Percentiles rank a stretch among this genome's conserved stretches.
phyloP scores from a whole-genome alignment of 2,113 vertebrate species.

The Sula dactylatra region DNA sequence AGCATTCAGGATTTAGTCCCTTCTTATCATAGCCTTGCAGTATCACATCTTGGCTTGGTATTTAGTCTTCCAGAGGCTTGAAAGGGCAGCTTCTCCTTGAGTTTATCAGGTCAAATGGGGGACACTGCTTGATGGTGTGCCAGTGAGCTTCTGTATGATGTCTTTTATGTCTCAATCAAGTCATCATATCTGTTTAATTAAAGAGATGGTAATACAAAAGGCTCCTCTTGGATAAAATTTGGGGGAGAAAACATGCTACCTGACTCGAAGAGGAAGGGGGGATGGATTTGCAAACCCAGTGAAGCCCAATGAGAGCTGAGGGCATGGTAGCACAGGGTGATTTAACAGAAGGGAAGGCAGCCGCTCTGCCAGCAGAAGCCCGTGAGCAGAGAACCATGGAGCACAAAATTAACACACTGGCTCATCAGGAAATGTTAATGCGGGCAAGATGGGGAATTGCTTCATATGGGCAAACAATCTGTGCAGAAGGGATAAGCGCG shows the following conservation, averaged over 20 bases:
- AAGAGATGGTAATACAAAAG: constrained; percentile 30
- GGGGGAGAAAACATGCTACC: background rate
- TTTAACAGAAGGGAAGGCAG: constrained; percentile 76
- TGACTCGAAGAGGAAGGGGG: background rate
- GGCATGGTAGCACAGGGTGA: background rate
- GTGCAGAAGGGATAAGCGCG: background rate
- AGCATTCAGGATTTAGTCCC: constrained; percentile 9
- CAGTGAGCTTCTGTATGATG: constrained; percentile 17
- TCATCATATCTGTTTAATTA: constrained; percentile 31
- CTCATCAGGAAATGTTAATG: constrained; percentile 68
- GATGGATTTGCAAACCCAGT: background rate
- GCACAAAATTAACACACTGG: constrained; percentile 78
- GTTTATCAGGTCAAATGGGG: constrained; percentile 55
- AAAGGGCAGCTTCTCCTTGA: constrained; percentile 65
- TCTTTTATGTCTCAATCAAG: constrained; percentile 41
- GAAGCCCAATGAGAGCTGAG: background rate
- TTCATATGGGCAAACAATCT: constrained; percentile 71
- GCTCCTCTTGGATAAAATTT: constrained; percentile 26
- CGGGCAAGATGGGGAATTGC: constrained; percentile 72
- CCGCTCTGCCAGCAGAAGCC: constrained; percentile 73
- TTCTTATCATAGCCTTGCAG: constrained; percentile 53
- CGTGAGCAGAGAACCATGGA: constrained; percentile 77
- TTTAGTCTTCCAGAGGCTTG: constrained; percentile 61
- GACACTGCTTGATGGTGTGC: constrained; percentile 32
- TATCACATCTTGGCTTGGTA: constrained; percentile 49